Percentiles rank a stretch among this genome's conserved stretches.
Conservation (phyloP, 2,888 invertebrate species). For the Drosophila subsilvestris region DNA sequence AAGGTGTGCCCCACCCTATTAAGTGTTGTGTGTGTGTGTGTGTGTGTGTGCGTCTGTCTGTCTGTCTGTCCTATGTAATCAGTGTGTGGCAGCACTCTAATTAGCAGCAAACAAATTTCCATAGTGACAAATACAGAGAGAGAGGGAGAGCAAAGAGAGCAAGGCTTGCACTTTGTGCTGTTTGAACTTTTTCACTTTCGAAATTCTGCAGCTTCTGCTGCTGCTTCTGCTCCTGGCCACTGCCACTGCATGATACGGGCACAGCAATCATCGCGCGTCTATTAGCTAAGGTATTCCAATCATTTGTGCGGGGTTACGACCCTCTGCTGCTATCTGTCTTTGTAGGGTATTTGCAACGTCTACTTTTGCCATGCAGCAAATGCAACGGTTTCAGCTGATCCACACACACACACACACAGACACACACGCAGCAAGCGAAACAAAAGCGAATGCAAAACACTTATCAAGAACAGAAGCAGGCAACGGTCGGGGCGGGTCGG, state of each 20-base stretch:
- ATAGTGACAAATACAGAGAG: constrained; percentile 21
- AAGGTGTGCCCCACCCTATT: not conserved
- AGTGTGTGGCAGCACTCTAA: constrained; percentile 61
- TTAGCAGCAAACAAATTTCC: constrained; percentile 60
- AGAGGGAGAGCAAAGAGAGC: not conserved
- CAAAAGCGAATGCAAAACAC: constrained; percentile 1
- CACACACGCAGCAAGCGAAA: not conserved
- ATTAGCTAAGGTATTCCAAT: not conserved
- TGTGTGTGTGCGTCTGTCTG: constrained; percentile 15
- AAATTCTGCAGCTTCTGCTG: constrained; percentile 25
- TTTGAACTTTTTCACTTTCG: constrained; percentile 65
- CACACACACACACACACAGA: not conserved
- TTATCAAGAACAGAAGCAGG: not conserved
- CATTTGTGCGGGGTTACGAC: no score
- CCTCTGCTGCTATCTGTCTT: no score
- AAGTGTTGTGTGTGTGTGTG: no score
- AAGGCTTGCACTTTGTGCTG: constrained; percentile 27
- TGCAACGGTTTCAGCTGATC: not conserved
- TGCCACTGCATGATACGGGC: constrained; percentile 18
- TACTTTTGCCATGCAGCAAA: not conserved
- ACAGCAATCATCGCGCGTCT: constrained; percentile 14
- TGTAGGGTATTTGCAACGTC: not conserved
- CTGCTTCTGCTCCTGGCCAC: constrained; percentile 8
- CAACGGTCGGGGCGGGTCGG: fast-evolving
- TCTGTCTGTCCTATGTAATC: constrained; percentile 42